These are phyloP conservation scores for Mastacembelus armatus DNA, from an alignment of 2,797 vertebrate genomes.

Conservation along the genomic window DNA sequence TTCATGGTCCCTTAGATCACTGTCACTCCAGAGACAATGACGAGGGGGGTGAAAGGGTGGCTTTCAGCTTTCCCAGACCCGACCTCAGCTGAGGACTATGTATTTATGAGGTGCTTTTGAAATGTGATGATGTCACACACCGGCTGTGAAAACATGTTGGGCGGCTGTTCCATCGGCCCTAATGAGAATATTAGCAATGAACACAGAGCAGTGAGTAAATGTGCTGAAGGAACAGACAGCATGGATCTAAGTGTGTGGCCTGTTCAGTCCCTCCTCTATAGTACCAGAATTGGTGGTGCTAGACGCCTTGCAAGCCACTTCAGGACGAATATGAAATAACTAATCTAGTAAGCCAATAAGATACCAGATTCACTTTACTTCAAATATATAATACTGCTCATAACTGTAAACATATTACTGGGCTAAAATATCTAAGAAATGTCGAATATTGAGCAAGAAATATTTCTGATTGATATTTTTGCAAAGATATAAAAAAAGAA, in stretches of 20 bases:
- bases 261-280: slow-evolving; percentile 15
- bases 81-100: slow-evolving; percentile 51
- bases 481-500: too few species aligned
- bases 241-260: slow-evolving; percentile 63
- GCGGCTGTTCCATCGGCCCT: slow-evolving; percentile 33
- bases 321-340: slow-evolving; percentile 11
- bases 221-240: slow-evolving; percentile 29
- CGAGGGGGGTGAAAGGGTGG: slow-evolving; percentile 37
- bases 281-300: slow-evolving; percentile 25
- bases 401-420: neutral
- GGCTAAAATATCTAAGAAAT: too few species aligned
- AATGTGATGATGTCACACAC: slow-evolving; percentile 79
- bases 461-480: too few species aligned
- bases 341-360: slow-evolving; percentile 17
- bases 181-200: slow-evolving; percentile 69
- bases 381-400: neutral
- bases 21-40: slow-evolving; percentile 63
- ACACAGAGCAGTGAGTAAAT: slow-evolving; percentile 44
- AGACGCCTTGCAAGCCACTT: slow-evolving; percentile 11
- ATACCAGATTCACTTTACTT: neutral
- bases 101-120: slow-evolving; percentile 76
- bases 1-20: slow-evolving; percentile 49
- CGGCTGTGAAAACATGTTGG: slow-evolving; percentile 78
- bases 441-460: too few species aligned
- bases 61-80: slow-evolving; percentile 61